Percentiles rank a stretch among this genome's conserved stretches.
phyloP scores from a whole-genome alignment of 2,888 invertebrate genomes.

The Escarpia spicata region DNA sequence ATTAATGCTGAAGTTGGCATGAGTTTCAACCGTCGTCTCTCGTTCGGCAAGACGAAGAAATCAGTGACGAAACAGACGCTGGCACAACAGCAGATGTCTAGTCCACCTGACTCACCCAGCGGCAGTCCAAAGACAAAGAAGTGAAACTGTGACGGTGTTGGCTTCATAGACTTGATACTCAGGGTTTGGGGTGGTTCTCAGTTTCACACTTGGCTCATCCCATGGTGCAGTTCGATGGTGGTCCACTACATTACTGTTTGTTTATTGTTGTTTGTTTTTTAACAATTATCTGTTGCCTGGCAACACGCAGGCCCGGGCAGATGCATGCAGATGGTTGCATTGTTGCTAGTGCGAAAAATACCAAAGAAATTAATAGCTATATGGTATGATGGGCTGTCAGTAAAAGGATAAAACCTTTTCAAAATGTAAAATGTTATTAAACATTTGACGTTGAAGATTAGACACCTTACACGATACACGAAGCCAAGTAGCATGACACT shows the following conservation, averaged over 20 bases:
- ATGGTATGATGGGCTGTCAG: not conserved
- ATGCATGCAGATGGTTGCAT: not conserved
- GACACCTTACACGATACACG: too few species aligned
- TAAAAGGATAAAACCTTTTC: not conserved
- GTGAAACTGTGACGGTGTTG: not conserved
- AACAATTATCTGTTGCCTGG: not conserved
- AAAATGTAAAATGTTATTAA: not conserved
- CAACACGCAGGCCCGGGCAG: not conserved
- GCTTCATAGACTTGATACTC: not conserved
- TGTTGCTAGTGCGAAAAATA: not conserved
- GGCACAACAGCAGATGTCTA: not conserved
- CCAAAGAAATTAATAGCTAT: not conserved
- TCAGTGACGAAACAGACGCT: conserved; percentile 20
- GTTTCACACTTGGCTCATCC: not conserved
- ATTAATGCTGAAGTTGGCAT: not conserved
- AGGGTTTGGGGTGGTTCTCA: not conserved
- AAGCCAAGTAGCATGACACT: too few species aligned
- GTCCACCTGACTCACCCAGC: not conserved
- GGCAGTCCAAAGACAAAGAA: conserved; percentile 12
- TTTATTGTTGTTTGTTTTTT: not conserved
- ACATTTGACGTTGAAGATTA: not conserved
- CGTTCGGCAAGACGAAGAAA: conserved; percentile 34
- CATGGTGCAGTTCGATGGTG: not conserved
- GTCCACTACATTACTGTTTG: not conserved
- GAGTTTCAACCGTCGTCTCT: conserved; percentile 28